phyloP scores from a whole-genome alignment of 2,888 invertebrate genomes.

The Agriopis aurantiaria region DNA sequence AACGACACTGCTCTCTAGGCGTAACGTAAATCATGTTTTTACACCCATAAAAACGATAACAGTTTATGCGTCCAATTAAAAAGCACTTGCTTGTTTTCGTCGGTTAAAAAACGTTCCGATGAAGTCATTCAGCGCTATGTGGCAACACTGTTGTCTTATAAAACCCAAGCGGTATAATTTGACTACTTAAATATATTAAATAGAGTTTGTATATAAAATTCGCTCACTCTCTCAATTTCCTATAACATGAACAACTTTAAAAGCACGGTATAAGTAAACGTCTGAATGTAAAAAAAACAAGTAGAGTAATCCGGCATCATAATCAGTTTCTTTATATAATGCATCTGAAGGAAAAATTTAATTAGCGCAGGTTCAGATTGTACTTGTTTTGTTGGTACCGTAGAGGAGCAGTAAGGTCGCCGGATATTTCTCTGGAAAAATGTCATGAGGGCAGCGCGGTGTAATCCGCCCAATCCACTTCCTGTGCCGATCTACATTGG shows the following conservation, averaged over 20 bases:
- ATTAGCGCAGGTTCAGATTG: too few species aligned
- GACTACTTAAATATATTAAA: not conserved
- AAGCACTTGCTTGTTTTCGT: not conserved
- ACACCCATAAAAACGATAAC: not conserved
- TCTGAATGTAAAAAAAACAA: conserved; percentile 3
- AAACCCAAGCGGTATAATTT: conserved; percentile 2
- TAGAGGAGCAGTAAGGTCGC: too few species aligned
- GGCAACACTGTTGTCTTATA: not conserved
- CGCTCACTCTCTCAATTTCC: not conserved
- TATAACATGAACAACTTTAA: conserved; percentile 1
- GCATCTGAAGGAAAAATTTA: too few species aligned
- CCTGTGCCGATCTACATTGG: too few species aligned
- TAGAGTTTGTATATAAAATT: conserved; percentile 4
- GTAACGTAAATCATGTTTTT: too few species aligned
- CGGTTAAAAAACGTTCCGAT: not conserved
- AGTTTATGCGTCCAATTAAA: not conserved
- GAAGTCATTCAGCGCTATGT: not conserved
- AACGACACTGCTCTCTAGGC: too few species aligned
- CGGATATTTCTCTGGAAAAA: too few species aligned
- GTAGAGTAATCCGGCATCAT: not conserved
- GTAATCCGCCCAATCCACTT: too few species aligned
- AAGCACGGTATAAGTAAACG: not conserved
- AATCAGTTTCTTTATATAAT: not conserved
- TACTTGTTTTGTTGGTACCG: too few species aligned
- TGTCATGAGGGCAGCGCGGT: too few species aligned